phyloP scores from a whole-genome alignment of 2,888 invertebrate genomes.

The Pheosia tremula region DNA sequence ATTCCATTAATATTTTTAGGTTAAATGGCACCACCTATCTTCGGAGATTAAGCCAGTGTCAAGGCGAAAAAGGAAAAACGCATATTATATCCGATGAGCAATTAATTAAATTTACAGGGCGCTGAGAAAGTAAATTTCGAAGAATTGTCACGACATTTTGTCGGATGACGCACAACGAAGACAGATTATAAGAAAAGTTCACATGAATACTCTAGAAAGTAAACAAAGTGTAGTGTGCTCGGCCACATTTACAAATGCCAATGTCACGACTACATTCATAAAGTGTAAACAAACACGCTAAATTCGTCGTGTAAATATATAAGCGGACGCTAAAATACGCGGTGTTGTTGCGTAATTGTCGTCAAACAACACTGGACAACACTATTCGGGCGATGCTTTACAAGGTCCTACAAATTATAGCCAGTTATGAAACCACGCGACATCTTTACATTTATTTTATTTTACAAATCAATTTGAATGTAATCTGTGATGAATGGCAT shows the following conservation, averaged over 20 bases:
- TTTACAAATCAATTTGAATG: conserved; percentile 28
- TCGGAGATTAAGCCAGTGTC: not conserved
- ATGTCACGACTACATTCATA: conserved; percentile 34
- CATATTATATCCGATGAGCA: no score
- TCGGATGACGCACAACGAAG: conserved; percentile 2
- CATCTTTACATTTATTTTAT: conserved; percentile 32
- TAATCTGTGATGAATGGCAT: conserved; percentile 17
- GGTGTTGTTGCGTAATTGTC: conserved; percentile 1
- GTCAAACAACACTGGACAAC: not conserved
- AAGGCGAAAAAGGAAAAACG: not conserved
- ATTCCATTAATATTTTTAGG: no score
- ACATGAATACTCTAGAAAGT: conserved; percentile 4
- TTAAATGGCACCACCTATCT: no score
- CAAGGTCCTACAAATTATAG: conserved; percentile 45
- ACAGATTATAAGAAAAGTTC: not conserved
- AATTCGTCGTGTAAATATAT: conserved; percentile 31
- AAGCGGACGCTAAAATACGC: conserved; percentile 34
- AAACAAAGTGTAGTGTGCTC: conserved; percentile 10
- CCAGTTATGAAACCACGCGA: conserved; percentile 37
- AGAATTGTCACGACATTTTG: not conserved
- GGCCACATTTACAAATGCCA: conserved; percentile 27
- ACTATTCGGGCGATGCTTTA: conserved; percentile 11
- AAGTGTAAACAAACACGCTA: conserved; percentile 27
- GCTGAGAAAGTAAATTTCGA: not conserved
- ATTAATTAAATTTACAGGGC: no score